phyloP scores from a whole-genome alignment of 2,888 invertebrate genomes.

The Himalopsyche kuldschensis region DNA sequence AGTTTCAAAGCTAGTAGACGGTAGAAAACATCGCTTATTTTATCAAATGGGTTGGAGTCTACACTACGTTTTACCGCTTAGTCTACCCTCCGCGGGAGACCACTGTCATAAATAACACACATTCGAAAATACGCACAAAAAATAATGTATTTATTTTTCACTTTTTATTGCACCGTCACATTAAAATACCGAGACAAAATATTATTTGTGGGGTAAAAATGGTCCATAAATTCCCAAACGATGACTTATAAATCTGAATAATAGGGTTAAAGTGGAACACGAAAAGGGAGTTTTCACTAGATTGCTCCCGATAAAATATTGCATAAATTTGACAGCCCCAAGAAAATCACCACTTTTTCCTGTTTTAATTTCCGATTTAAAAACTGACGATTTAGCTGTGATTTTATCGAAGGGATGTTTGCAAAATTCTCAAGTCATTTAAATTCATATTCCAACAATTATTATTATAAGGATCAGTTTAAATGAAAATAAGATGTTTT shows the following conservation, averaged over 20 bases:
- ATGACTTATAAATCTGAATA: conserved; percentile 31
- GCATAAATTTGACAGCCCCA: not conserved
- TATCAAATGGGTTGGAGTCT: not conserved
- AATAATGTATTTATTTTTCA: not conserved
- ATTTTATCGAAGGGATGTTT: not conserved
- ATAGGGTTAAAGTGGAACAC: conserved; percentile 22
- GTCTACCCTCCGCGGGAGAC: not conserved
- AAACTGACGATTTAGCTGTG: not conserved
- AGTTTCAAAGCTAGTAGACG: not conserved
- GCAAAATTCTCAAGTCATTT: too few species aligned
- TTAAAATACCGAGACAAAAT: not conserved
- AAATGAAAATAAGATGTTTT: too few species aligned
- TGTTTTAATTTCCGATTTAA: not conserved
- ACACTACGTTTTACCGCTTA: not conserved
- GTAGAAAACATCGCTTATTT: not conserved
- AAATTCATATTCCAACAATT: too few species aligned
- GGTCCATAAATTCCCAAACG: conserved; percentile 20
- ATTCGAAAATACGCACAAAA: not conserved
- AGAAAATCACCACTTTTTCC: not conserved
- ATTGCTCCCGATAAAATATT: conserved; percentile 21
- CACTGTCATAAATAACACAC: not conserved
- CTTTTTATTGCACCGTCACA: not conserved
- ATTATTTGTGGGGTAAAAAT: not conserved
- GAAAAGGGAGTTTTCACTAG: conserved; percentile 25
- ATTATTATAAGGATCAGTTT: too few species aligned